Evolutionary conservation across 2,888 invertebrate genomes (phyloP), one percentile per base, ranked within the genome.

Genomic region (Polydrusus tereticollis): DNA sequence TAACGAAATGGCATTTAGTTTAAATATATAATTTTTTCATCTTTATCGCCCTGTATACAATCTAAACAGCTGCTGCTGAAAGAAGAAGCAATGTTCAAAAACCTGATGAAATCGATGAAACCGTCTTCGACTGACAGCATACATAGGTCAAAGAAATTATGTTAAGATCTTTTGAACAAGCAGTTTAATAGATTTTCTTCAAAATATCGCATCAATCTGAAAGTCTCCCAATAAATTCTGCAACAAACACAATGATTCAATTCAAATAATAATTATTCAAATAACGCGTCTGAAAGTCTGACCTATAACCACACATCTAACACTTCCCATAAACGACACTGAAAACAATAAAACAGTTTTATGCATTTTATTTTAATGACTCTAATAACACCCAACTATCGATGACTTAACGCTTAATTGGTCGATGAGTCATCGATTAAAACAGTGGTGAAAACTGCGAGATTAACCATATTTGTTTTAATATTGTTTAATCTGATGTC

Each of bases 341-440:
- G 29, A 62, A 71, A 72, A 67, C 72, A 69, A 59, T 69, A 73
- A 73, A 73, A 73, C 65, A 36, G 55, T 73, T 73, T 72, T 73
- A 69, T 73, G 73, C 73, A 69, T 73, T 72, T 73, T 73, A 41
- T 71, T 78, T 78, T 79, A 80, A 80, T 77, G 79, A 76, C 76
- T 77, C 80, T 81, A 82, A 82, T 80, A 79, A 80, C 80, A 80
- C 80, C 81, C 80, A 82, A 81, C 80, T 83, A 83, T 83, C 82
- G 83, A 83, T 83, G 83, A 83, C 82, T 81, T 83, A 83, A 83
- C 79, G 78, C 78, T 77, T 79, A 81, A 81, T 81, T 81, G 80
- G 79, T 38, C 75, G 75, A 77, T 81, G 81, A 80, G 76, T 81
- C 81, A 81, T 79, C 78, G 78, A 80, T 79, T 78, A 77, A 77